Base-by-base conservation (phyloP, 2,888 invertebrate species). In the Campopleginae sp. region DNA sequence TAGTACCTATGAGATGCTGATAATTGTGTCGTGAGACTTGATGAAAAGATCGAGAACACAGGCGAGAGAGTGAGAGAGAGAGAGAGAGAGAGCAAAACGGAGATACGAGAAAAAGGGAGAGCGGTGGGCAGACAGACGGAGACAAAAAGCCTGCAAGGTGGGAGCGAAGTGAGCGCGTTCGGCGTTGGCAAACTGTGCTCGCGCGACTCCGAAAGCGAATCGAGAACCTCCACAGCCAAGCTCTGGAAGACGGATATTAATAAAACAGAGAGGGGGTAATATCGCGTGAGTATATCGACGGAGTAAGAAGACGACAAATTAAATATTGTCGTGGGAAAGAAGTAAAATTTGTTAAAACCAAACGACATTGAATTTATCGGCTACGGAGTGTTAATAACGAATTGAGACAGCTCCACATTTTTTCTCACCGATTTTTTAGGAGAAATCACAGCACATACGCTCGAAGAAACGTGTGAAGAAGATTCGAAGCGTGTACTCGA, bases 251-350 rank as follows among this genome's bases (percentile, higher is more conserved):
- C 31, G 42, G 44, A 48, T 19, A 81, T 10, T 27, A 33, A 42
- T 31, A 23, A n/a, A 6, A 17, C 4, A 77, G 44, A 27, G 79
- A 23, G 48, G 46, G 54, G 51, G 51, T 51, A 63, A 63, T 38
- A 78, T 81, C 51, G 81, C 81, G 74, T 78, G 75, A 85, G 51
- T 54, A 12, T 61, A 12, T 61, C n/a, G 38, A 78, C 74, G 78
- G 81, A 85, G 63, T 75, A 61, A 75, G 81, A 84, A 42, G 68
- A 66, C 23, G 68, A 66, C 23, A n/a, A 19, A 44, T 68, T 58
- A 33, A 61, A 27, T 51, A 72, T 72, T 68, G 44, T 68, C 74
- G 80, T 74, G 74, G 68, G 72, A 58, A 48, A 63, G 63, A 38
- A 38, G 23, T 23, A 6, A 23, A 46, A 63, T 48, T 70, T 12